phyloP scores from a whole-genome alignment of 1,140 invertebrate species.

The Apolygus lucorum region DNA sequence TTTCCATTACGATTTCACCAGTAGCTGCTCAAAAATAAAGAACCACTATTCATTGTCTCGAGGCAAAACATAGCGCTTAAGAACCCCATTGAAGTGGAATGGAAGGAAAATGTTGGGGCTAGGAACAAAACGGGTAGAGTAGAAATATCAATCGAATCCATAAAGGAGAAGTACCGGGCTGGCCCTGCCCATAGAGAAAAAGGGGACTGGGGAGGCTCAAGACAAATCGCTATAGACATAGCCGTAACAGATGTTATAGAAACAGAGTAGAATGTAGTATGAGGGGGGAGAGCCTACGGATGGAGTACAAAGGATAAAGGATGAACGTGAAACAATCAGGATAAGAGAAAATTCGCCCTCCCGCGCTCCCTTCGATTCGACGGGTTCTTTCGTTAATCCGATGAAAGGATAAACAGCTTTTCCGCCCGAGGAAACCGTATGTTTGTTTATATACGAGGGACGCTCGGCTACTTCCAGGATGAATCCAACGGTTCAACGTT shows the following conservation, averaged over 20 bases:
- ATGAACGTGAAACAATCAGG: not conserved
- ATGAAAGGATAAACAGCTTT: not conserved
- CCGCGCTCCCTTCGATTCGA: not conserved
- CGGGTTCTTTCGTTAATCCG: not conserved
- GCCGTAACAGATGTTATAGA: not conserved
- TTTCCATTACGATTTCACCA: too few relatives aligned
- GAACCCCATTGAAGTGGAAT: too few relatives aligned
- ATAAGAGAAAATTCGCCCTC: not conserved
- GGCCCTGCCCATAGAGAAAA: too few relatives aligned
- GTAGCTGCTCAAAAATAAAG: too few relatives aligned
- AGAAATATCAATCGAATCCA: too few relatives aligned
- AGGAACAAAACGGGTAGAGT: too few relatives aligned
- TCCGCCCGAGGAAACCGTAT: not conserved
- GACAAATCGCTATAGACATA: conserved; percentile 11
- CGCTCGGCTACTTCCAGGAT: too few relatives aligned
- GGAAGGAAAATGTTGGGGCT: too few relatives aligned
- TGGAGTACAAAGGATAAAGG: not conserved
- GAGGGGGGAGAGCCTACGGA: not conserved
- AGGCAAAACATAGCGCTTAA: too few relatives aligned
- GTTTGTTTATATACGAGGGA: too few relatives aligned
- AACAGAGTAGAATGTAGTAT: not conserved
- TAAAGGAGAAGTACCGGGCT: not conserved
- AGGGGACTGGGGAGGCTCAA: not conserved
- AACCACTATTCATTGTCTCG: too few relatives aligned
- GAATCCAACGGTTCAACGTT: too few relatives aligned